These are phyloP conservation scores for Bovichtus variegatus DNA, from an alignment of 2,797 vertebrate species.

Conservation along the genomic window DNA sequence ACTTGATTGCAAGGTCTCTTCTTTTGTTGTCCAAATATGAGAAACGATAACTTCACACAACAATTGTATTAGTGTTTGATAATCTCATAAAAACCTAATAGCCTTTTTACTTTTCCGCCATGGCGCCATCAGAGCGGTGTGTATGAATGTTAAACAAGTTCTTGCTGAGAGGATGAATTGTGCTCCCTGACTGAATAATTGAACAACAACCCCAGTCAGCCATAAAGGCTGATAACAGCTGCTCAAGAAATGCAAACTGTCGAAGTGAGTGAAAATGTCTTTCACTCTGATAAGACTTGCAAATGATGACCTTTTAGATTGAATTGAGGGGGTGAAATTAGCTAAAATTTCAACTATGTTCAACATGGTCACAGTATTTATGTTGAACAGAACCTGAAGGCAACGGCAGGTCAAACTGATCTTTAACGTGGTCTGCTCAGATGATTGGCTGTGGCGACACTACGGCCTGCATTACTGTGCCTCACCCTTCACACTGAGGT, in stretches of 20 bases:
- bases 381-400: slow-evolving; percentile 9
- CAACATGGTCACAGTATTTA: background rate
- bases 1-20: background rate
- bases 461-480: slow-evolving; percentile 9
- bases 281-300: slow-evolving; percentile 1
- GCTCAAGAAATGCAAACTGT: slow-evolving; percentile 17
- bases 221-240: background rate
- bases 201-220: slow-evolving; percentile 38
- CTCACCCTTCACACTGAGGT: slow-evolving; percentile 38
- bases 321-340: too few species aligned
- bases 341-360: slow-evolving; percentile 46
- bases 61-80: background rate
- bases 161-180: slow-evolving; percentile 45
- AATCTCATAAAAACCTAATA: background rate
- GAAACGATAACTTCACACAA: background rate
- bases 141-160: slow-evolving; percentile 55
- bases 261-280: background rate
- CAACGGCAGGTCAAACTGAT: slow-evolving; percentile 36
- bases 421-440: slow-evolving; percentile 23
- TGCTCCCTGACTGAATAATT: slow-evolving; percentile 44
- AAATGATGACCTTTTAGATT: too few species aligned
- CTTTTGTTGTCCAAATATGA: background rate
- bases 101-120: too few species aligned
- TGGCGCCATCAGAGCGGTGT: slow-evolving; percentile 19
- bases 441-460: slow-evolving; percentile 22